These are phyloP conservation scores for Chelonia mydas DNA, from an alignment of 2,797 vertebrate species.

Conservation along the genomic window DNA sequence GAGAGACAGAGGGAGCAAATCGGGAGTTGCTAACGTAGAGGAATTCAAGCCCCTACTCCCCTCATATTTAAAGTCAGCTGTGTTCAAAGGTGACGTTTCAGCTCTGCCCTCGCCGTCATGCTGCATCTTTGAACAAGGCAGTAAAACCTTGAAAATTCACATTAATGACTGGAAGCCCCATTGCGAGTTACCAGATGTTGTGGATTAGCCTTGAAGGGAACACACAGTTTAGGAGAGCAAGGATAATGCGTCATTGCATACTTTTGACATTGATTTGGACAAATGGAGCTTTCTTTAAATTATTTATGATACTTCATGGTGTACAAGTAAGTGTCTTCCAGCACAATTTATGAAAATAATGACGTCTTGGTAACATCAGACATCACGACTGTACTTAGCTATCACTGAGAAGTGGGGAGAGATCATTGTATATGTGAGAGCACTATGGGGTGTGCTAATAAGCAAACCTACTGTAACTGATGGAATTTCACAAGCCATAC, in stretches of 20 bases:
- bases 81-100: neutral
- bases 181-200: neutral
- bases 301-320: neutral
- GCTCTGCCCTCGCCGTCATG: accelerated
- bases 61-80: accelerated
- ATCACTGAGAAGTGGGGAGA: accelerated
- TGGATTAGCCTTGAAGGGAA: neutral
- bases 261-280: neutral
- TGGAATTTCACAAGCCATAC: accelerated
- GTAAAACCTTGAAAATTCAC: neutral
- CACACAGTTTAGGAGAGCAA: neutral
- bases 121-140: neutral
- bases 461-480: neutral
- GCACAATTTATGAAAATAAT: neutral
- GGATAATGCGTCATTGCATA: neutral
- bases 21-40: neutral
- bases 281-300: neutral
- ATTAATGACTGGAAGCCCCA: neutral
- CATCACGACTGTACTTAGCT: neutral
- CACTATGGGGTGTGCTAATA: neutral
- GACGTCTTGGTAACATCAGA: neutral
- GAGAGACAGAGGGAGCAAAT: neutral
- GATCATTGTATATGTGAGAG: neutral
- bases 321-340: neutral
- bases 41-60: neutral